Evolutionary conservation across 2,113 vertebrate species (phyloP).

Genomic region (Apus apus): DNA sequence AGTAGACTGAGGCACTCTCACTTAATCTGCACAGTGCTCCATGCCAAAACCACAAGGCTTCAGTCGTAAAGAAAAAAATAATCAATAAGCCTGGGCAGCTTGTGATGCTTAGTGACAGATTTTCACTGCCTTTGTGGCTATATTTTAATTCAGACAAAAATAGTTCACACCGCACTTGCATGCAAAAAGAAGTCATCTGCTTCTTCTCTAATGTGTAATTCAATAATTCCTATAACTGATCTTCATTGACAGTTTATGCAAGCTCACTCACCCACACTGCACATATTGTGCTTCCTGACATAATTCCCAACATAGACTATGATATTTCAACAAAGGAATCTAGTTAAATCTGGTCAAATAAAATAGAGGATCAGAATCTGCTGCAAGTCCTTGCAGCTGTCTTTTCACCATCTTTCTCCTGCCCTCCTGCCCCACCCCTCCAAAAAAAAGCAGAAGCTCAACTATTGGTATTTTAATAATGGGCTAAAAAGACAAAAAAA

Average conservation of each 20-base stretch:
- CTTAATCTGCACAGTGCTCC: not conserved
- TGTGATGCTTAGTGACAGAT: slow-evolving; percentile 25
- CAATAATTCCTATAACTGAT: slow-evolving; percentile 67
- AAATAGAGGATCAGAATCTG: slow-evolving; percentile 45
- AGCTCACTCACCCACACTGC: slow-evolving; percentile 64
- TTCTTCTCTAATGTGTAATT: slow-evolving; percentile 62
- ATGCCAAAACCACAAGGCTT: not conserved
- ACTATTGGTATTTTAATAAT: not conserved
- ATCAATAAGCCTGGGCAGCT: slow-evolving; percentile 44
- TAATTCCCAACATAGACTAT: slow-evolving; percentile 57
- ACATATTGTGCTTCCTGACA: slow-evolving; percentile 69
- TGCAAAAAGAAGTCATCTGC: slow-evolving; percentile 58
- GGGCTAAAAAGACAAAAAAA: not conserved
- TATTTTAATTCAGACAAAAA: slow-evolving; percentile 42
- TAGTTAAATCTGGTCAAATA: slow-evolving; percentile 61
- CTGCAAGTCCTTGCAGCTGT: slow-evolving; percentile 30
- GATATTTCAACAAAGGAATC: slow-evolving; percentile 68
- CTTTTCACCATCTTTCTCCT: not conserved
- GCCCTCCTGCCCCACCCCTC: too few species aligned
- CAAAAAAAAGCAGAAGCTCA: not conserved
- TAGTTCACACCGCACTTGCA: not conserved
- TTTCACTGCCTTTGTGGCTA: not conserved
- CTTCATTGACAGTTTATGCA: slow-evolving; percentile 67
- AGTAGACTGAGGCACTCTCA: not conserved
- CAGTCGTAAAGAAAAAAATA: not conserved